Percentiles rank a stretch among this genome's conserved stretches.
Conservation (phyloP, 2,113 vertebrate genomes). For the Calyptomena viridis region DNA sequence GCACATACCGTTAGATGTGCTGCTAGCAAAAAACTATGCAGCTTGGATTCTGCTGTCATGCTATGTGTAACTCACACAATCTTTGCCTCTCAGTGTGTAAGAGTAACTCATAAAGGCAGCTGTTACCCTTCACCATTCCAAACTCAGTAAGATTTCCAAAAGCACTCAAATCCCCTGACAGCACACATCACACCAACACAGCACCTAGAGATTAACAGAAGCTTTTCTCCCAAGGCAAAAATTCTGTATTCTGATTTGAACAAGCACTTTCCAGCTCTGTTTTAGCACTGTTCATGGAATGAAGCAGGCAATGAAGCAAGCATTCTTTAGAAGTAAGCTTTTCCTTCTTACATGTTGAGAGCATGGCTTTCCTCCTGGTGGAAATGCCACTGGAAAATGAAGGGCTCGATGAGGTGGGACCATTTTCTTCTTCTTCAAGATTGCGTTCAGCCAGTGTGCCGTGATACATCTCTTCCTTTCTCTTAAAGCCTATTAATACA, state of each 20-base stretch:
- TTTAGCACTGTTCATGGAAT: background rate
- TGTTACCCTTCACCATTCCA: background rate
- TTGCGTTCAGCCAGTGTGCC: slow-evolving; percentile 92
- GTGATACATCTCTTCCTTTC: slow-evolving; percentile 95
- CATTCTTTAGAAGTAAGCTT: background rate
- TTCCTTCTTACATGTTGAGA: slow-evolving; percentile 87
- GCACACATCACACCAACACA: background rate
- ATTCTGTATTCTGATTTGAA: background rate
- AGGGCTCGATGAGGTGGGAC: slow-evolving; percentile 89
- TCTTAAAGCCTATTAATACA: slow-evolving; percentile 79
- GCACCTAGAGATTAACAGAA: background rate
- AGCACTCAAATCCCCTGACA: background rate
- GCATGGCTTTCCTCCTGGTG: slow-evolving; percentile 92
- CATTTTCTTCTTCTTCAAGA: slow-evolving; percentile 92
- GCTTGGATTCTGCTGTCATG: background rate
- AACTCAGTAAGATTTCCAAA: background rate
- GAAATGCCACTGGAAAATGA: slow-evolving; percentile 94
- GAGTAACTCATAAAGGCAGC: background rate
- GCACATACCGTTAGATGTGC: background rate
- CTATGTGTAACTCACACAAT: background rate
- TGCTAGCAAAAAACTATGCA: background rate
- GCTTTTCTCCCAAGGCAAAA: background rate
- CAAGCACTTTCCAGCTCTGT: background rate
- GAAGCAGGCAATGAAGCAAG: background rate
- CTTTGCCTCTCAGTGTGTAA: background rate